These are phyloP conservation scores for Geopemphigus sp. DNA, from an alignment of 1,140 invertebrate species.

Conservation along the genomic window DNA sequence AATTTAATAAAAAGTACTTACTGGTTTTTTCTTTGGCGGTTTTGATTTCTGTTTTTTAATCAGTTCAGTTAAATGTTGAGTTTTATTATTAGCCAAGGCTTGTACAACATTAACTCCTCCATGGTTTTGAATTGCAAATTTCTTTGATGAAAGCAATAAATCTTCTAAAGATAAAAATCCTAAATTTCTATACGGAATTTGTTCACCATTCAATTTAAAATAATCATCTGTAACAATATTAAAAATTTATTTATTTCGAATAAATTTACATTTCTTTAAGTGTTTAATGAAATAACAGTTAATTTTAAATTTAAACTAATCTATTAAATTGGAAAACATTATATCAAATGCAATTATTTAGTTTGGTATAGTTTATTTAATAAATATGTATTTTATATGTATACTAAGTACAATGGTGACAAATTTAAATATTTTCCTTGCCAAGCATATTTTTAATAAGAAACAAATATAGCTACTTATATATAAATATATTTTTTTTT, in stretches of 20 bases:
- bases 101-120: background rate
- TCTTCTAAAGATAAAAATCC: slow-evolving; percentile 27
- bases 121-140: slow-evolving; percentile 4
- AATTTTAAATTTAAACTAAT: background rate
- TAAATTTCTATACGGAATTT: slow-evolving; percentile 7
- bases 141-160: background rate
- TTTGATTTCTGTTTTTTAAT: slow-evolving; percentile 39
- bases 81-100: background rate
- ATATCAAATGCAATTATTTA: background rate
- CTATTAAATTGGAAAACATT: background rate
- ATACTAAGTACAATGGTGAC: background rate
- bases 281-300: background rate
- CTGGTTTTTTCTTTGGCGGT: slow-evolving; percentile 34
- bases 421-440: background rate
- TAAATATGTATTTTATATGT: background rate
- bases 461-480: too few species aligned
- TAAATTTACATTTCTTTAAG: background rate
- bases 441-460: too few species aligned
- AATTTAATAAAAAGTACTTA: background rate
- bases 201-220: background rate
- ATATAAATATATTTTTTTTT: background rate
- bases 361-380: background rate
- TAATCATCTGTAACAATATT: slow-evolving; percentile 18
- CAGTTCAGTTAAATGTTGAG: slow-evolving; percentile 41
- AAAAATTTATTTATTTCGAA: too few species aligned